phyloP scores from a whole-genome alignment of 1,140 invertebrate species.

The Anastatus disparis region DNA sequence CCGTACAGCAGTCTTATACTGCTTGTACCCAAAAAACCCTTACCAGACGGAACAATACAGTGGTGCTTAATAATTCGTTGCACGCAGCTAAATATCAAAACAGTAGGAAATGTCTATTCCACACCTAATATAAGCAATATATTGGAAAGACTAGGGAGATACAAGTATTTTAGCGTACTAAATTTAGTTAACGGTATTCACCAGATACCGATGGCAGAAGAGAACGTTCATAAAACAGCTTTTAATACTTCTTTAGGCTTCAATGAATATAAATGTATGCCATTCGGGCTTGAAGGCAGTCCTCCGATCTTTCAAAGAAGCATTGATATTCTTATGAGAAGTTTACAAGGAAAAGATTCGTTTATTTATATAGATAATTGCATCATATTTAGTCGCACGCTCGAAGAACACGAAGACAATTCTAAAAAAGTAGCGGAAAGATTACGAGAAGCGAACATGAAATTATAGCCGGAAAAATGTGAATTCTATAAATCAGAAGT shows the following conservation, averaged over 20 bases:
- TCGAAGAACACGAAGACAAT: no score
- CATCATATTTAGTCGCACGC: no score
- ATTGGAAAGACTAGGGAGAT: not conserved
- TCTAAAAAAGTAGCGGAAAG: no score
- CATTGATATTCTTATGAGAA: no score
- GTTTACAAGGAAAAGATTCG: no score
- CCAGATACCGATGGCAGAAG: slow-evolving; percentile 61
- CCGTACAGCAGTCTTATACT: not conserved
- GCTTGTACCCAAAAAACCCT: not conserved
- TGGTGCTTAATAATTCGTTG: not conserved
- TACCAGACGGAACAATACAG: no score
- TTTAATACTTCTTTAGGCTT: slow-evolving; percentile 48
- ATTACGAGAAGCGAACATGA: no score
- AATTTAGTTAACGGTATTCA: slow-evolving; percentile 41
- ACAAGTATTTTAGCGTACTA: not conserved
- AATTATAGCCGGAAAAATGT: no score
- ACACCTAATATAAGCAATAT: not conserved
- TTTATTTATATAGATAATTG: no score
- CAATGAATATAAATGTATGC: slow-evolving; percentile 1
- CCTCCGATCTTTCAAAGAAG: slow-evolving; percentile 55
- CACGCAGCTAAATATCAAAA: not conserved
- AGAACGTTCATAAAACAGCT: slow-evolving; percentile 59
- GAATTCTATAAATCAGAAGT: no score
- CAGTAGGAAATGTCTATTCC: not conserved
- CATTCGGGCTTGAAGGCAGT: slow-evolving; percentile 49